Percentiles rank a stretch among this genome's conserved stretches.
These are phyloP conservation scores for Listronotus oregonensis DNA, from an alignment of 1,140 invertebrate genomes.

Conservation along the genomic window DNA sequence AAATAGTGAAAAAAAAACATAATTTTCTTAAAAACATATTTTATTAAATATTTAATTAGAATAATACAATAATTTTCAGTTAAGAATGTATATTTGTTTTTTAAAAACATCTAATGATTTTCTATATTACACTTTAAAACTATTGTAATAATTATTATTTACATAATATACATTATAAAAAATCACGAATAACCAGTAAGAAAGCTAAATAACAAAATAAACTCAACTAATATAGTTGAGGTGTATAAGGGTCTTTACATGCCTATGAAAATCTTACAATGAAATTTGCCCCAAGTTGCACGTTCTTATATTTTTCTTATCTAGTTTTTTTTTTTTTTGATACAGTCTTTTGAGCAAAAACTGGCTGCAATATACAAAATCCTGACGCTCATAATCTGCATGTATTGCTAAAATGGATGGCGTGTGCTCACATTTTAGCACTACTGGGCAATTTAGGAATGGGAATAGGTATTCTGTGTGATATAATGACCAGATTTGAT, in stretches of 20 bases:
- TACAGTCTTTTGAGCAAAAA: too few species aligned
- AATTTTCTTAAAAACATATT: conserved; percentile 28
- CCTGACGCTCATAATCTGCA: too few species aligned
- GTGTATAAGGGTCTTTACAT: conserved; percentile 24
- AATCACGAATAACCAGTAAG: conserved; percentile 44
- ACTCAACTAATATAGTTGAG: conserved; percentile 52
- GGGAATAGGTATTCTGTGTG: too few species aligned
- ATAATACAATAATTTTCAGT: conserved; percentile 43
- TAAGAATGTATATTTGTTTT: conserved; percentile 46
- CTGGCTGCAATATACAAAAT: too few species aligned
- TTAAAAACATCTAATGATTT: conserved; percentile 46
- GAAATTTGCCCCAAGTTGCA: background rate
- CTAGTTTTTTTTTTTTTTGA: too few species aligned
- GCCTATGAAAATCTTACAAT: conserved; percentile 8
- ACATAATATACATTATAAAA: conserved; percentile 52
- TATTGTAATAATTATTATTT: conserved; percentile 46
- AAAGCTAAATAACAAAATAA: conserved; percentile 46
- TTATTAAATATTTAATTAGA: conserved; percentile 43
- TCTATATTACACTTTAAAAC: conserved; percentile 46
- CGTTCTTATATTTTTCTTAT: background rate
- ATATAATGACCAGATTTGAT: too few species aligned
- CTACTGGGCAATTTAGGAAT: too few species aligned
- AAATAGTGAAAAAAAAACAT: background rate
- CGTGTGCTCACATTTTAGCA: too few species aligned
- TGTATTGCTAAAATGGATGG: too few species aligned